phyloP scores from a whole-genome alignment of 2,888 invertebrate genomes.

The Eupithecia exiguata region DNA sequence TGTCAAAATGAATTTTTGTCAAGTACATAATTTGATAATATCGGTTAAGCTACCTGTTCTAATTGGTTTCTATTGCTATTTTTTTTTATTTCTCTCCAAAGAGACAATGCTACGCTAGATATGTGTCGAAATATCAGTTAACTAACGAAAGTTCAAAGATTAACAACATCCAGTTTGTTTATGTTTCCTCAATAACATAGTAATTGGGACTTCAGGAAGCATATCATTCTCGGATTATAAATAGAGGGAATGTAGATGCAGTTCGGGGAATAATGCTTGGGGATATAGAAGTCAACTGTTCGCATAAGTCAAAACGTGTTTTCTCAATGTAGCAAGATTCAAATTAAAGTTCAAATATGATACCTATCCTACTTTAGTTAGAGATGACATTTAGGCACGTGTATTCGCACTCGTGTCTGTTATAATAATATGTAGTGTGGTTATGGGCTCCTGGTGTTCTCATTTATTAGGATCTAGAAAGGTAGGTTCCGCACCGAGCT shows the following conservation, averaged over 20 bases:
- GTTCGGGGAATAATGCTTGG: conserved; percentile 30
- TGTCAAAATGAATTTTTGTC: no score
- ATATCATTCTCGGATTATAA: conserved; percentile 37
- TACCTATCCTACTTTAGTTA: background rate
- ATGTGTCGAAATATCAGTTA: conserved; percentile 27
- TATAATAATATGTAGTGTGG: background rate
- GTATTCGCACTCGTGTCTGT: background rate
- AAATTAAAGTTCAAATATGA: background rate
- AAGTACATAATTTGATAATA: no score
- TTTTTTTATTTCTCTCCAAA: background rate
- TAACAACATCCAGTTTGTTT: conserved; percentile 46
- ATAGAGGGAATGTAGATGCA: conserved; percentile 40
- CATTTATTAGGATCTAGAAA: background rate
- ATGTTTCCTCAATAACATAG: conserved; percentile 55
- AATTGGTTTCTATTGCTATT: no score
- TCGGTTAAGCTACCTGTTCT: no score
- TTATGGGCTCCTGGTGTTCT: background rate
- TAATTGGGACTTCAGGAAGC: conserved; percentile 48
- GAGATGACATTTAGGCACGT: background rate
- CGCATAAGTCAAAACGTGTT: conserved; percentile 3
- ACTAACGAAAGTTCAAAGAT: conserved; percentile 34
- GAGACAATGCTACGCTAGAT: conserved; percentile 15
- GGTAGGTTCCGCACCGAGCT: background rate
- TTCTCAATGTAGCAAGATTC: background rate
- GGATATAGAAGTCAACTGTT: conserved; percentile 20